phyloP scores from a whole-genome alignment of 1,140 invertebrate species.

The Triops longicaudatus region DNA sequence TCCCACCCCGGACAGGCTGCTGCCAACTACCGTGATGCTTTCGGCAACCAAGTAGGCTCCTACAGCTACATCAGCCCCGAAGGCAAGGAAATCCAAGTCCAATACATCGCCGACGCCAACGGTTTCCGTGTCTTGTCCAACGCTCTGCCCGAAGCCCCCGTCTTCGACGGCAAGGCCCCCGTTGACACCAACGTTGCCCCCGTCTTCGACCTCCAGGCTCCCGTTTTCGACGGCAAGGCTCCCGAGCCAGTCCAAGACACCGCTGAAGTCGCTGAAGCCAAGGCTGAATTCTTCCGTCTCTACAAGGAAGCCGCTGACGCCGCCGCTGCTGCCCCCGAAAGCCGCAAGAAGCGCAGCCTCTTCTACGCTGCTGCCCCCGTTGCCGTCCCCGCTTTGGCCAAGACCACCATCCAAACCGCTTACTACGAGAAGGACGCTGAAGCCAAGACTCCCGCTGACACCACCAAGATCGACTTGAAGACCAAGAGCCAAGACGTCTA shows the following conservation, averaged over 20 bases:
- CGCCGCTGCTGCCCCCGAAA: slow-evolving; percentile 27
- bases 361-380: background rate
- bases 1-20: too few relatives aligned
- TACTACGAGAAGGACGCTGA: slow-evolving; percentile 7
- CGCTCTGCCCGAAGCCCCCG: slow-evolving; percentile 42
- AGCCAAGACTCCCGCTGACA: slow-evolving; percentile 24
- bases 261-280: slow-evolving; percentile 24
- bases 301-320: slow-evolving; percentile 23
- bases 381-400: slow-evolving; percentile 6
- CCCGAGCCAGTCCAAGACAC: slow-evolving; percentile 27
- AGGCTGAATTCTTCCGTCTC: slow-evolving; percentile 32
- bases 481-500: slow-evolving; percentile 18
- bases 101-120: slow-evolving; percentile 42
- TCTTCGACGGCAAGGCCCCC: background rate
- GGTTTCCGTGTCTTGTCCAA: slow-evolving; percentile 48
- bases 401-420: slow-evolving; percentile 12
- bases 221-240: slow-evolving; percentile 17
- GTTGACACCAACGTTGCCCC: slow-evolving; percentile 17
- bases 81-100: slow-evolving; percentile 43
- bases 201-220: slow-evolving; percentile 18
- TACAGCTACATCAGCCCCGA: slow-evolving; percentile 28
- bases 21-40: too few relatives aligned
- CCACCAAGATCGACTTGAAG: slow-evolving; percentile 23
- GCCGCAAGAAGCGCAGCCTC: slow-evolving; percentile 27
- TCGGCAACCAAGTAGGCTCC: slow-evolving; percentile 19